A percentile compares a stretch with the other conserved stretches of the same genome.
phyloP scores from a whole-genome alignment of 2,888 invertebrate genomes.

The Bombylius major region DNA sequence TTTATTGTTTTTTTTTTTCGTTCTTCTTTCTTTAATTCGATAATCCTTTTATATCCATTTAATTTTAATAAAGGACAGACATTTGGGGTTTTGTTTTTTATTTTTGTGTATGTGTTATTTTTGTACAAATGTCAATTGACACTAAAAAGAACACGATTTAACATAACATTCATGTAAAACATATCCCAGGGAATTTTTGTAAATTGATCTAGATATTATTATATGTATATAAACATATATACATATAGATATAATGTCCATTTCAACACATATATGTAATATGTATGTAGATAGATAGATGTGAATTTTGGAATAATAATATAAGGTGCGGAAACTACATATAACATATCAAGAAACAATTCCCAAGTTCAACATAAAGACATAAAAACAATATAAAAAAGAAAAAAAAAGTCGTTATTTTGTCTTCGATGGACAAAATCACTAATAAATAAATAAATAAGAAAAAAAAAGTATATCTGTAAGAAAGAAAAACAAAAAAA shows the following conservation, averaged over 20 bases:
- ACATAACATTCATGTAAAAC: neutral
- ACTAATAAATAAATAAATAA: too few relatives aligned
- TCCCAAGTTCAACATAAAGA: neutral
- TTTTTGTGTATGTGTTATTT: too few relatives aligned
- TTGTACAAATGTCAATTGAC: too few relatives aligned
- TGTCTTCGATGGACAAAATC: too few relatives aligned
- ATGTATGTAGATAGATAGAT: too few relatives aligned
- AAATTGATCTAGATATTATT: constrained; percentile 10
- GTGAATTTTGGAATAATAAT: neutral
- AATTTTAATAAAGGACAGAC: too few relatives aligned
- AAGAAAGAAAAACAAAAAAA: constrained; percentile 4
- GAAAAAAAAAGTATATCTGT: neutral
- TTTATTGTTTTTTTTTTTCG: too few relatives aligned
- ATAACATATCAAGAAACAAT: neutral
- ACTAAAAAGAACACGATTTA: neutral
- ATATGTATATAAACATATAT: neutral
- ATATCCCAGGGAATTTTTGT: constrained; percentile 1
- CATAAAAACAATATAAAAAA: neutral
- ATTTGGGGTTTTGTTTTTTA: too few relatives aligned
- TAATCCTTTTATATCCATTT: too few relatives aligned
- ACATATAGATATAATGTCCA: neutral
- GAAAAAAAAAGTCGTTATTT: neutral
- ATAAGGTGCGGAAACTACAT: neutral
- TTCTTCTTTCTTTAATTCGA: too few relatives aligned
- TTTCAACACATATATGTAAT: too few relatives aligned